These are phyloP conservation scores for Etheostoma perlongum DNA, from an alignment of 2,797 vertebrate genomes.

Conservation along the genomic window DNA sequence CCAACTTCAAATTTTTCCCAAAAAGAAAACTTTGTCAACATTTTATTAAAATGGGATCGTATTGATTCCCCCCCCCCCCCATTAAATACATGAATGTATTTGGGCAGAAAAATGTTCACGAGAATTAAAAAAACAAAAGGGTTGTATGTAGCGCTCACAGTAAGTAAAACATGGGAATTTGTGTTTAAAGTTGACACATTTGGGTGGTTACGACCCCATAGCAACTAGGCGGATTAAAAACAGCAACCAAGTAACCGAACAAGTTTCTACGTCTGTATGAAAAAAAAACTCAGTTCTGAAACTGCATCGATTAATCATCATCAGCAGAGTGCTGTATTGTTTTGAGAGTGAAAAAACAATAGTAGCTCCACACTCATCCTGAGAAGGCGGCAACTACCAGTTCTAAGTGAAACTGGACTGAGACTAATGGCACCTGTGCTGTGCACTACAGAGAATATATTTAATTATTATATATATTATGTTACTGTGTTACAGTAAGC, in stretches of 20 bases:
- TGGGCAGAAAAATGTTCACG: background rate
- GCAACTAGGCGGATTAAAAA: background rate
- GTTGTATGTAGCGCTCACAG: background rate
- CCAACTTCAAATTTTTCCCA: too few species aligned
- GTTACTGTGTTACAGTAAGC: background rate
- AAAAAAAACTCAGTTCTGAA: conserved; percentile 24
- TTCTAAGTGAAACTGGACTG: conserved; percentile 34
- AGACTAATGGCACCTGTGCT: conserved; percentile 17
- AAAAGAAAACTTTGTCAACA: too few species aligned
- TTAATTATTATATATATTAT: too few species aligned
- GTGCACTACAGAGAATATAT: background rate
- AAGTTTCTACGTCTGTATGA: background rate
- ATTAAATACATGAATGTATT: background rate
- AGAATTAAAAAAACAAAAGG: background rate
- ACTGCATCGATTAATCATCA: background rate
- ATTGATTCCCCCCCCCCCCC: too few species aligned
- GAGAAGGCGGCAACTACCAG: conserved; percentile 13
- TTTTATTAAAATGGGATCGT: too few species aligned
- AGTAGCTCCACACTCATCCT: conserved; percentile 14
- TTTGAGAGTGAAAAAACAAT: conserved; percentile 13
- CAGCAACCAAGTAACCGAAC: background rate
- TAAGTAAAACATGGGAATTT: background rate
- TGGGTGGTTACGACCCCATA: background rate
- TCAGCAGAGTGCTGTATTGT: background rate
- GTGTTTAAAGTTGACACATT: background rate